phyloP scores from a whole-genome alignment of 2,888 invertebrate species.

The Dorcus hopei region DNA sequence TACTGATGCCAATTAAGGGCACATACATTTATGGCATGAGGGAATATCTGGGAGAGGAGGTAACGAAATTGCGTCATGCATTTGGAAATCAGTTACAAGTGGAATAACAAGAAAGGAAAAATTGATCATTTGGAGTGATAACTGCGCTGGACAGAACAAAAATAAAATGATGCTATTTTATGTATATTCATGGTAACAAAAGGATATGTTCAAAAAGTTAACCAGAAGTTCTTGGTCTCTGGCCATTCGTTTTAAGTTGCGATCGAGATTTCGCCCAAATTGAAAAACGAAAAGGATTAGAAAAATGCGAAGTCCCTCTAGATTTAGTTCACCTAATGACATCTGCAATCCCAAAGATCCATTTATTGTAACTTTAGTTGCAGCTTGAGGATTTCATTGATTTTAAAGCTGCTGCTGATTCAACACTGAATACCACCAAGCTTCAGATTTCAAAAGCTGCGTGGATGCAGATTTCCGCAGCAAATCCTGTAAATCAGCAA shows the following conservation, averaged over 20 bases:
- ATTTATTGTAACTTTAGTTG: constrained; percentile 15
- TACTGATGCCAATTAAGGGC: not conserved
- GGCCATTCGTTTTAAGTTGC: not conserved
- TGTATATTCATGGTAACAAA: not conserved
- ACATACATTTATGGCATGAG: not conserved
- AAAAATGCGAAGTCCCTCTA: constrained; percentile 15
- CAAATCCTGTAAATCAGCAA: constrained; percentile 11
- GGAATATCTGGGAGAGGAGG: not conserved
- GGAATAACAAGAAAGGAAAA: not conserved
- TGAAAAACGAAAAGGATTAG: not conserved
- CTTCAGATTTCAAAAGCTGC: constrained; percentile 12
- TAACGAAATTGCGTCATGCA: not conserved
- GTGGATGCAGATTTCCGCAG: constrained; percentile 13
- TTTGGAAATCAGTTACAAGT: not conserved
- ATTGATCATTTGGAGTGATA: too few species aligned
- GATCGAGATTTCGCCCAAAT: not conserved
- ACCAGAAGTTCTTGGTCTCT: not conserved
- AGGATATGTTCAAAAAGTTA: not conserved
- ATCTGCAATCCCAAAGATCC: constrained; percentile 13
- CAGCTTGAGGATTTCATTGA: constrained; percentile 14
- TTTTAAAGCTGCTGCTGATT: constrained; percentile 8
- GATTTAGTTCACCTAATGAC: constrained; percentile 15
- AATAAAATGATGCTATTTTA: too few species aligned
- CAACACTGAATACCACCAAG: constrained; percentile 8
- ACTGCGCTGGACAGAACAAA: too few species aligned